Evolutionary conservation across 1,140 invertebrate genomes (phyloP).

Genomic region (Trachymyrmex cornetzi): DNA sequence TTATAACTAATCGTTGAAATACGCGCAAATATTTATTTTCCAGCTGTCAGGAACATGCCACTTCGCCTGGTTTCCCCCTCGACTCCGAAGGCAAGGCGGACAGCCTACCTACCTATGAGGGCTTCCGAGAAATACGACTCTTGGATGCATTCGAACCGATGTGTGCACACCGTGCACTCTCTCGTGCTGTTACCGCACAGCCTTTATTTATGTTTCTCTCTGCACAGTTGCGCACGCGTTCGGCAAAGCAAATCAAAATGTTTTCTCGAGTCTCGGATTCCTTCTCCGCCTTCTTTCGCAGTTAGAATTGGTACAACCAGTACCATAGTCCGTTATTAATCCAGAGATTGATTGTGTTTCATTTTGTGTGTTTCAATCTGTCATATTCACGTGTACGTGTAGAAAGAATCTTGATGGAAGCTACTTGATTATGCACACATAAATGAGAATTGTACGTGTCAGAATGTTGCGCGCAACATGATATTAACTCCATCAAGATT

Average conservation of each 20-base stretch:
- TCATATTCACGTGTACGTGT: neutral
- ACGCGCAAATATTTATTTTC: constrained; percentile 80
- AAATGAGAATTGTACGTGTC: constrained; percentile 18
- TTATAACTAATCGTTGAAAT: constrained; percentile 80
- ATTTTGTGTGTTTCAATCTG: constrained; percentile 29
- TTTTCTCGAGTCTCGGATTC: constrained; percentile 47
- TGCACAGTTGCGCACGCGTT: constrained; percentile 44
- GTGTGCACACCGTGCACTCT: constrained; percentile 18
- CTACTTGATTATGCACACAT: neutral
- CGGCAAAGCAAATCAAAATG: constrained; percentile 71
- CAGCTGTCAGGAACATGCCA: constrained; percentile 76
- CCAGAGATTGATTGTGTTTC: constrained; percentile 16
- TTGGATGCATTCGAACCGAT: constrained; percentile 65
- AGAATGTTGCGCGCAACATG: neutral
- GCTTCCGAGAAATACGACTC: constrained; percentile 73
- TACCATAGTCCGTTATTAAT: constrained; percentile 31
- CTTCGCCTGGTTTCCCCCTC: constrained; percentile 58
- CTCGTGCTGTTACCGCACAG: constrained; percentile 14
- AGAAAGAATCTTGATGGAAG: neutral
- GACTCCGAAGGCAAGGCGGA: constrained; percentile 48
- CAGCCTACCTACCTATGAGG: constrained; percentile 63
- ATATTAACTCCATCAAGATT: constrained; percentile 37
- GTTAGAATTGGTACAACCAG: constrained; percentile 14
- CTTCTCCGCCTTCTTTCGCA: neutral
- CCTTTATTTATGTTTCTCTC: constrained; percentile 70